Evolutionary conservation across 30 jellyfish, hydroid and myxozoan genomes (phyloP).

Genomic region (Morbakka virulenta): DNA sequence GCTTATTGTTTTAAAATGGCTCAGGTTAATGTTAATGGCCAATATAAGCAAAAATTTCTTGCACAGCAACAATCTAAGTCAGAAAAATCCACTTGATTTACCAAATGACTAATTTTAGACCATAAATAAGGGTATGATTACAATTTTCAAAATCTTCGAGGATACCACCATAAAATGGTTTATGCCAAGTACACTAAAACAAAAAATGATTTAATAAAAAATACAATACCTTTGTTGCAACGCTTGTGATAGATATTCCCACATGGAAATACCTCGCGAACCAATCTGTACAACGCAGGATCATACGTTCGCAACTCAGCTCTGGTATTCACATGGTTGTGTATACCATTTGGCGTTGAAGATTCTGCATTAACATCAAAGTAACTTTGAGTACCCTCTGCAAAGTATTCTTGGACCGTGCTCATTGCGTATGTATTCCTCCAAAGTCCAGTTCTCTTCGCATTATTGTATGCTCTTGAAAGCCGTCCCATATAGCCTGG

Average conservation of each 20-base stretch:
- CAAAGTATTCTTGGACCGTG: slow-evolving; percentile 74
- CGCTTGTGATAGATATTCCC: slow-evolving; percentile 57
- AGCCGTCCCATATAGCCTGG: slow-evolving; percentile 58
- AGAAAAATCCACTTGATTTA: too few relatives aligned
- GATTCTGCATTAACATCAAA: slow-evolving; percentile 64
- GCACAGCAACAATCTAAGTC: too few relatives aligned
- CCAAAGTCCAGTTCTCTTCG: slow-evolving; percentile 69
- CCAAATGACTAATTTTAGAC: too few relatives aligned
- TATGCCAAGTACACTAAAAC: slow-evolving; percentile 1
- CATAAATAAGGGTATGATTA: too few relatives aligned
- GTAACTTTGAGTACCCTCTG: slow-evolving; percentile 77
- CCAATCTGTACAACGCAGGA: slow-evolving; percentile 49
- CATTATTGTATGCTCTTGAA: slow-evolving; percentile 54
- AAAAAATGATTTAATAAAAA: not conserved
- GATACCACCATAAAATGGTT: not conserved
- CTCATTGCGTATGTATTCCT: slow-evolving; percentile 76
- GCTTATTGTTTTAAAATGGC: not conserved
- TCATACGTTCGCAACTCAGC: slow-evolving; percentile 48
- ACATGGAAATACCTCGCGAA: slow-evolving; percentile 75
- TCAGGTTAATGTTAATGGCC: too few relatives aligned
- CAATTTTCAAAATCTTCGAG: too few relatives aligned
- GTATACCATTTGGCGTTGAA: slow-evolving; percentile 60
- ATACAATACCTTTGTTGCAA: slow-evolving; percentile 21
- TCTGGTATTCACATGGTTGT: slow-evolving; percentile 59
- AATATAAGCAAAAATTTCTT: too few relatives aligned